Evolutionary conservation across 2,888 invertebrate genomes (phyloP), one percentile per base, ranked within the genome.

Genomic region (Agrotis clavis): DNA sequence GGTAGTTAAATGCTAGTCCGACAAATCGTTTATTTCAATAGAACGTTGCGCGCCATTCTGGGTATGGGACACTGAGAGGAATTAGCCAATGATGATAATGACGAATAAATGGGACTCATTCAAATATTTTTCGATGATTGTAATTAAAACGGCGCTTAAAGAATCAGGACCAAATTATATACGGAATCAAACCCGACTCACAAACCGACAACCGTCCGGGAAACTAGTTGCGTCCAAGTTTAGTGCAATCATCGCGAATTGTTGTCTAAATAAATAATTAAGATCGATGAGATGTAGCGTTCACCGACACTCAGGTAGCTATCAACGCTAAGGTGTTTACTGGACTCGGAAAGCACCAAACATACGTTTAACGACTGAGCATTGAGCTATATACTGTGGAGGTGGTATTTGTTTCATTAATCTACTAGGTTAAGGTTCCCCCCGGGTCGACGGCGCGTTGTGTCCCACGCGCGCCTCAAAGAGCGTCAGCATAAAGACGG

Each of bases 261-360:
- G 68, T 75, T 59, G 60, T 57, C 68, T 61, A 74, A 76, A 73
- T 79, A 83, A 77, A 79, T 83, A 83, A 82, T 82, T 79, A 83
- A 73, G 74, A 76, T 67, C 54, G 70, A 74, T 76, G 68, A 62
- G 73, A 77, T 67, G 81, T 77, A 19, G 35, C 65, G 61, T 61
- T 75, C 69, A 57, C 56, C 67, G 63, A 73, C 78, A 79, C 80
- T 79, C 82, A 70, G 79, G 80, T 75, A 65, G 72, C 84, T 71
- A 81, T 86, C 80, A 77, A 79, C 70, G 66, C 50, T 70, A 71
- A 81, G 75, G 79, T 86, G 86, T 86, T 85, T 84, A 84, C 86
- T 75, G 69, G 71, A 62, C 59, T 71, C 81, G 60, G 71, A 67
- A 57, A 80, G 72, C 74, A 79, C 73, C 75, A 70, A 85, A 79